These are phyloP conservation scores for Holothuria glaberrima DNA, from an alignment of 35 echinoderm and acorn worm genomes.

Conservation along the genomic window DNA sequence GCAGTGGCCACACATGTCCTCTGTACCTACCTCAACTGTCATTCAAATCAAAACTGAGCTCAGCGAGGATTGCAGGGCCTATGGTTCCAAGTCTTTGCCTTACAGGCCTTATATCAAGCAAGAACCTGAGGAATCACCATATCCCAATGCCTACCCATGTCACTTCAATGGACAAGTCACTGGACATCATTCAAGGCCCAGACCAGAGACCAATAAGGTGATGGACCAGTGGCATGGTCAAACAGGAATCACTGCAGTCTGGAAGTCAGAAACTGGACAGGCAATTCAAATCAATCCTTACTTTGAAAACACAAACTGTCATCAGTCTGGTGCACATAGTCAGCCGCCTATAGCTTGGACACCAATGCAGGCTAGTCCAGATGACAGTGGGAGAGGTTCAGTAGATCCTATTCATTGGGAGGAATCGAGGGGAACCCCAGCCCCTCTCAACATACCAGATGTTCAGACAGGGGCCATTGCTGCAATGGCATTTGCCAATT, in stretches of 20 bases:
- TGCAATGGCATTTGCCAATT: conserved; percentile 93
- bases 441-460: conserved; percentile 87
- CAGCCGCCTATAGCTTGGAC: conserved; percentile 19
- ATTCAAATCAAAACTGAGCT: conserved; percentile 62
- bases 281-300: background rate
- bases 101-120: conserved; percentile 42
- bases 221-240: conserved; percentile 26
- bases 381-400: conserved; percentile 28
- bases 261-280: conserved; percentile 14
- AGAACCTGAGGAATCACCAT: conserved; percentile 20
- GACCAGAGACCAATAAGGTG: background rate
- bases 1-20: conserved; percentile 29
- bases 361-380: conserved; percentile 41
- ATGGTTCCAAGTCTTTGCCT: conserved; percentile 4
- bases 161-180: conserved; percentile 5
- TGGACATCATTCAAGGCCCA: background rate
- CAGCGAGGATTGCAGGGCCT: conserved; percentile 11
- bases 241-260: background rate
- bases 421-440: conserved; percentile 34
- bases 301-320: conserved; percentile 20
- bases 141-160: conserved; percentile 17
- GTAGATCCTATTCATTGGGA: conserved; percentile 65
- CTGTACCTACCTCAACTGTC: background rate
- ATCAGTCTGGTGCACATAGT: background rate
- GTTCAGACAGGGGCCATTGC: conserved; percentile 86